Evolutionary conservation across 2,888 invertebrate species (phyloP).

Genomic region (Therioaphis trifolii): DNA sequence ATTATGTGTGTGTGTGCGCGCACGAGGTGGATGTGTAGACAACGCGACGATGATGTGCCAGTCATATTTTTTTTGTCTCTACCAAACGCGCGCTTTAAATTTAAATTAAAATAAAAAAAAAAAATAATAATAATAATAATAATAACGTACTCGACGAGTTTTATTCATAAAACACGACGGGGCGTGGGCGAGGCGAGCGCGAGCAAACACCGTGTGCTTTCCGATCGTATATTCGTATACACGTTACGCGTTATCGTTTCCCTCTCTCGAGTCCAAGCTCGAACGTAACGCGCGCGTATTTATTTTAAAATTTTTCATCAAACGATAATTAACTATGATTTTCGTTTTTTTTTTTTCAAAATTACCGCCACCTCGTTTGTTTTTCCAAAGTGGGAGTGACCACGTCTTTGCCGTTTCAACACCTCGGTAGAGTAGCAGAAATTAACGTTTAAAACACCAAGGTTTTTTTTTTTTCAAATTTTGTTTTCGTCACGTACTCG

Average conservation of each 20-base stretch:
- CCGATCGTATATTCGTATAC: too few species aligned
- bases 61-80: slow-evolving; percentile 43
- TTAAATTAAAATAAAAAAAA: slow-evolving; percentile 46
- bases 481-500: background rate
- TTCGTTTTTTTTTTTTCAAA: background rate
- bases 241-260: slow-evolving; percentile 23
- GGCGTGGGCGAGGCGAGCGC: slow-evolving; percentile 43
- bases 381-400: slow-evolving; percentile 2
- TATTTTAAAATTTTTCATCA: background rate
- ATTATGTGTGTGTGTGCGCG: slow-evolving; percentile 23
- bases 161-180: slow-evolving; percentile 57
- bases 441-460: background rate
- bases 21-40: slow-evolving; percentile 14
- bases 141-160: slow-evolving; percentile 28
- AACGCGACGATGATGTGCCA: slow-evolving; percentile 58
- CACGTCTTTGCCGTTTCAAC: background rate
- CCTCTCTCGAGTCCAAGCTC: background rate
- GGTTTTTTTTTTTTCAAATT: too few species aligned
- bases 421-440: background rate
- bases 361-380: background rate
- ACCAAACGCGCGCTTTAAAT: slow-evolving; percentile 54
- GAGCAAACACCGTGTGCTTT: background rate
- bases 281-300: background rate
- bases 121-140: too few species aligned
- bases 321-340: background rate